These are phyloP conservation scores for Nothoprocta perdicaria DNA, from an alignment of 2,113 vertebrate species.

Conservation along the genomic window DNA sequence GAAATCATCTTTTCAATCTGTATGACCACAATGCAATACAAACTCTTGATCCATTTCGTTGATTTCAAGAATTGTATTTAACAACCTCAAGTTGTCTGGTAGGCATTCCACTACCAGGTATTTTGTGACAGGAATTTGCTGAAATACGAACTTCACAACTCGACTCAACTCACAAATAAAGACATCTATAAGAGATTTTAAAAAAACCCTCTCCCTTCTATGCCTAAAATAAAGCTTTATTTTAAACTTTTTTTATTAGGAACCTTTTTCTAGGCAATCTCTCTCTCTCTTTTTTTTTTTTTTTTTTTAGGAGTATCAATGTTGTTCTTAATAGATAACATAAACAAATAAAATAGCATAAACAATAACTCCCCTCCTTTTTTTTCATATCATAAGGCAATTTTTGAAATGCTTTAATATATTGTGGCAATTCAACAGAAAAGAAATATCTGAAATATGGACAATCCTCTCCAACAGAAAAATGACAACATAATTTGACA, in stretches of 20 bases:
- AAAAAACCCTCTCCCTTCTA: background rate
- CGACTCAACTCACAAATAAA: background rate
- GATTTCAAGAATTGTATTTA: background rate
- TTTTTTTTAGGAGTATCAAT: background rate
- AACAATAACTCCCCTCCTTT: background rate
- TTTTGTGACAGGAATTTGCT: background rate
- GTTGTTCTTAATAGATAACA: background rate
- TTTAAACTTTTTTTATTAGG: background rate
- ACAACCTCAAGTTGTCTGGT: background rate
- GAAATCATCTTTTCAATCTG: background rate
- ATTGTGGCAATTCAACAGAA: background rate
- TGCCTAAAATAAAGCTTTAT: background rate
- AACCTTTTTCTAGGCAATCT: background rate
- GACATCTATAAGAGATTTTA: background rate
- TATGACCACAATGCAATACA: background rate
- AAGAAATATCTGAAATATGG: background rate
- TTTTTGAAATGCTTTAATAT: background rate
- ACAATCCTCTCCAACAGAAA: background rate
- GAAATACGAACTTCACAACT: background rate
- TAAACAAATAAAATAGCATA: background rate
- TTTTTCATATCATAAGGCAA: rapidly evolving
- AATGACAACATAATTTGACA: background rate
- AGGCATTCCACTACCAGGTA: background rate
- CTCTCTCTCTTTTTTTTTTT: too few species aligned
- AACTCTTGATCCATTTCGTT: background rate